A percentile compares a stretch with the other conserved stretches of the same genome.
Conservation (phyloP, 1,140 invertebrate genomes). For the Panagrolaimus sp. region DNA sequence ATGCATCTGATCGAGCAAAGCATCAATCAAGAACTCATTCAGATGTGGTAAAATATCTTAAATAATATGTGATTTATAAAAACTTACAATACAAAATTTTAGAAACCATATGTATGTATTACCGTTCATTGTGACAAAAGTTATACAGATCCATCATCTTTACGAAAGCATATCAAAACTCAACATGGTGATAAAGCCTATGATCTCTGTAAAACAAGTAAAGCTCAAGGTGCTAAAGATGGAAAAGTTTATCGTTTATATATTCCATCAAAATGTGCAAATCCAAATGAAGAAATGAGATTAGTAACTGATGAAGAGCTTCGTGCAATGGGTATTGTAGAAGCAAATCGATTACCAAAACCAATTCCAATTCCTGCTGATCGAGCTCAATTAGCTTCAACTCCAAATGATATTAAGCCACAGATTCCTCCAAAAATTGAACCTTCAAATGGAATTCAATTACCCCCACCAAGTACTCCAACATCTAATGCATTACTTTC, state of each 20-base stretch:
- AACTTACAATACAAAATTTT: constrained; percentile 36
- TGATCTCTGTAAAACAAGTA: constrained; percentile 4
- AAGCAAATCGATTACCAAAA: neutral
- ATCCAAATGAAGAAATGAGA: neutral
- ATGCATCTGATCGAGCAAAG: constrained; percentile 94
- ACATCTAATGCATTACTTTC: no score
- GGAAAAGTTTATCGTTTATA: neutral
- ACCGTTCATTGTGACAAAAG: constrained; percentile 90
- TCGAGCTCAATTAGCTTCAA: neutral
- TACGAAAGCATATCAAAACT: constrained; percentile 96
- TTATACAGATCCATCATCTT: constrained; percentile 88
- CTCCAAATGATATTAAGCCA: neutral
- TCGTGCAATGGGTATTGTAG: neutral
- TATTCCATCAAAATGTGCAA: neutral
- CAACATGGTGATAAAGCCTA: constrained; percentile 74
- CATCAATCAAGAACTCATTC: constrained; percentile 98
- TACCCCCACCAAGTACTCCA: neutral
- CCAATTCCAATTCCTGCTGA: neutral
- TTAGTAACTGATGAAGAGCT: neutral
- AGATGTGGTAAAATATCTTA: constrained; percentile 73
- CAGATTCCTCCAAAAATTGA: neutral
- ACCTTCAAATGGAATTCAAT: neutral
- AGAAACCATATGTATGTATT: constrained; percentile 98
- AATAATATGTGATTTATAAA: no score
- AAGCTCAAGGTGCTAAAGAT: neutral